Evolutionary conservation across 2,888 invertebrate genomes (phyloP), one percentile per base, ranked within the genome.

Genomic region (Phanerotoma sp.): DNA sequence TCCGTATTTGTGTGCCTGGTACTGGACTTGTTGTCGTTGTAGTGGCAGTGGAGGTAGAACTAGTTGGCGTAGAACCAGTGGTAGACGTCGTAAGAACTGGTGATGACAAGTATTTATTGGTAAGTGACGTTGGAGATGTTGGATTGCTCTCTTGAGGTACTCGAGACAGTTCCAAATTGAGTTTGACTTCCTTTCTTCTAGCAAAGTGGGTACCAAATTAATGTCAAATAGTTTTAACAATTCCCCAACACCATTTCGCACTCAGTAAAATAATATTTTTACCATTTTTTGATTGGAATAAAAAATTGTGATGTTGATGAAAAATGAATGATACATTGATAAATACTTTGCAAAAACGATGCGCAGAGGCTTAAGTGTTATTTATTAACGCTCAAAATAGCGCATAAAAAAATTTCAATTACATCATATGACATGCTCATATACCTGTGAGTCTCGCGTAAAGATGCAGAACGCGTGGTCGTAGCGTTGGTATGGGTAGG

Each of bases 381-480:
- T 25, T 25, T 25, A 25, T 9, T 25, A 25, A 25, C 25, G 25
- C 25, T 25, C 9, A 1, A n/a, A n/a, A 25, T 9, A 25, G 25
- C 20, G 50, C 25, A 47, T 57, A 51, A 56, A 57, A 5, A 49
- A 61, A 62, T 51, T 50, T 64, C 62, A 66, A 64, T 57, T 63
- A 58, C 59, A 57, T 49, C 18, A 38, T 35, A 16, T 25, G 38
- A 60, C 65, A 68, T 68, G 71, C 68, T 66, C 65, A 65, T 67
- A 57, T 74, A 77, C 77, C 76, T 77, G 74, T 77, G 75, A 71
- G 78, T 79, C 72, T 80, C 80, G 72, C 79, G 79, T 74, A 84
- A 80, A 75, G 84, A 84, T 70, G 83, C 83, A 77, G 84, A 84
- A 78, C 83, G 81, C 79, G 77, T 77, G 63, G 79, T 78, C 69